phyloP scores from a whole-genome alignment of 1,140 invertebrate genomes.

The Cyrtorhinus lividipennis region DNA sequence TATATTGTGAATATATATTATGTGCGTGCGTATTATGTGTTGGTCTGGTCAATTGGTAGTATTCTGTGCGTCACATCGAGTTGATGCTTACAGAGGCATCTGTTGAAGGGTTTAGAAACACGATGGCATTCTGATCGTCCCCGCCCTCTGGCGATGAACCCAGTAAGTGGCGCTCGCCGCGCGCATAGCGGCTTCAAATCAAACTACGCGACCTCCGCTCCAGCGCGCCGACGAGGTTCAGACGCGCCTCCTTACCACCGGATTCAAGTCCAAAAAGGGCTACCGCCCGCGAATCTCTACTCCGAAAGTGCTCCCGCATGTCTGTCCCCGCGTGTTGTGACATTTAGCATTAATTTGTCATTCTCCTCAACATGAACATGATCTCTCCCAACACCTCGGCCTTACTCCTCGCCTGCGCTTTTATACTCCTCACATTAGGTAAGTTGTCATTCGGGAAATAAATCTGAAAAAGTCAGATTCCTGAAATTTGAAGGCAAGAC shows the following conservation, averaged over 20 bases:
- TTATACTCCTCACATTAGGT: background rate
- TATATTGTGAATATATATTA: no score
- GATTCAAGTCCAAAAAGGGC: conserved; percentile 9
- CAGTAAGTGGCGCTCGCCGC: background rate
- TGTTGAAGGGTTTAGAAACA: no score
- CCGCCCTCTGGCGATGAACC: no score
- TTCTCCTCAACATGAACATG: background rate
- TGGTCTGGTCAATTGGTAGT: no score
- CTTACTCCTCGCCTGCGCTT: background rate
- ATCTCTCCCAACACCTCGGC: background rate
- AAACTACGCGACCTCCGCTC: background rate
- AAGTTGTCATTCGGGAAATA: background rate
- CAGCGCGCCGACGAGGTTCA: background rate
- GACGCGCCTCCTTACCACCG: background rate
- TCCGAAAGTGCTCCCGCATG: conserved; percentile 1
- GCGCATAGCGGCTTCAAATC: background rate
- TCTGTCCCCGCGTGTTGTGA: conserved; percentile 9
- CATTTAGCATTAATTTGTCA: background rate
- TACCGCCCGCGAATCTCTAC: background rate
- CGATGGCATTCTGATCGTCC: no score
- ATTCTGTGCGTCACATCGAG: no score
- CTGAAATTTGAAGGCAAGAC: background rate
- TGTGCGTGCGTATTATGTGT: no score
- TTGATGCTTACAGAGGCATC: no score
- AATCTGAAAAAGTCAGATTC: background rate